Conservation (phyloP, 2,888 invertebrate genomes). For the Tinea trinotella region DNA sequence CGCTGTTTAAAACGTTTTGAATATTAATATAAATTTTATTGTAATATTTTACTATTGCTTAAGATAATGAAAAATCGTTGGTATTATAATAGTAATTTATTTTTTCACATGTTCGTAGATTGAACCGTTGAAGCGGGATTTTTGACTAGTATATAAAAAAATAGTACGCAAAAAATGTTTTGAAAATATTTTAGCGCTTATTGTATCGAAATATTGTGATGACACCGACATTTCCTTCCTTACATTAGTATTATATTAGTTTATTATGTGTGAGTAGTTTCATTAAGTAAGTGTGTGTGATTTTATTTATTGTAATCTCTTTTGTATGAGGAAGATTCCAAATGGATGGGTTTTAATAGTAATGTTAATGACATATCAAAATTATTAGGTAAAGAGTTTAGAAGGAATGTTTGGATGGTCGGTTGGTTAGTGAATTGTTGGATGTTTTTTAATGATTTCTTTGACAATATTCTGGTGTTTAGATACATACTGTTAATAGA, state of each 20-base stretch:
- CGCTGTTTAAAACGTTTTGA: slow-evolving; percentile 68
- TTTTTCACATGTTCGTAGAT: slow-evolving; percentile 45
- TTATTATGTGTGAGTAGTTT: slow-evolving; percentile 47
- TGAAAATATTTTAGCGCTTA: slow-evolving; percentile 3
- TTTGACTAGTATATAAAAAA: not conserved
- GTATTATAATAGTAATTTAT: slow-evolving; percentile 63
- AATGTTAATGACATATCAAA: slow-evolving; percentile 69
- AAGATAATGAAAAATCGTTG: slow-evolving; percentile 66
- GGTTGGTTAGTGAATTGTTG: slow-evolving; percentile 48
- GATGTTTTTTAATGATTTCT: slow-evolving; percentile 39
- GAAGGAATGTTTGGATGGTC: slow-evolving; percentile 28
- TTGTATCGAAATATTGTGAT: slow-evolving; percentile 11
- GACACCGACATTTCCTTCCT: not conserved
- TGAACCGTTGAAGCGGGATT: not conserved
- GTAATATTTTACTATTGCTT: slow-evolving; percentile 69
- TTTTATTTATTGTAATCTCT: slow-evolving; percentile 47
- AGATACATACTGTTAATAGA: not conserved
- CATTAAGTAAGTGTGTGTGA: slow-evolving; percentile 54
- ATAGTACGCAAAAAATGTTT: not conserved
- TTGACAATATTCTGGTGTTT: slow-evolving; percentile 54
- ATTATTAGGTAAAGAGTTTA: slow-evolving; percentile 36
- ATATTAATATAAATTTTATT: slow-evolving; percentile 73
- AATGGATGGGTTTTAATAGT: slow-evolving; percentile 43
- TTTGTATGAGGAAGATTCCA: slow-evolving; percentile 67
- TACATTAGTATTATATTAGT: not conserved